Base-by-base conservation (phyloP, 2,888 invertebrate genomes). In the Choreutis nemorana region DNA sequence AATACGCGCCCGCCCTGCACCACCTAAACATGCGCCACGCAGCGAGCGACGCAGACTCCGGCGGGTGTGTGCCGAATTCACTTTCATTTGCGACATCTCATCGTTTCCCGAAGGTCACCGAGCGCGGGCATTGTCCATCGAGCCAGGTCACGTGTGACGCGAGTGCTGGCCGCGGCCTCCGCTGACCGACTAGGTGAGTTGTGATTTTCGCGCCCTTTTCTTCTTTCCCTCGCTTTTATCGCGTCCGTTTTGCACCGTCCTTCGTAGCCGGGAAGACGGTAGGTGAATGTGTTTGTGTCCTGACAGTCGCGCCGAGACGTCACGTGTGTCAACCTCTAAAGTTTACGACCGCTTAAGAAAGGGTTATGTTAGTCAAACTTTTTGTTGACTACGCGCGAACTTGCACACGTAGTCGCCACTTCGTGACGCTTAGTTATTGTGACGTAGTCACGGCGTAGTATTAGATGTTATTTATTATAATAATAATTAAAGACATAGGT, bases 21-120 rank as follows among this genome's bases (percentile, higher is more conserved):
- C 78, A 70, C 70, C 73, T 72, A 73, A 75, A 75, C 79, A 78
- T 79, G 79, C 79, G 79, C 79, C 72, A 75, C 78, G 80, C 79
- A 75, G 73, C 78, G 78, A 75, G n/a, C n/a, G n/a, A 26, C 79
- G 77, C 77, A 66, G 70, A 67, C 60, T 63, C 67, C 66, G 55
- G 60, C 64, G 72, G 71, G 64, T 68, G 72, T 68, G 63, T 73
- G 72, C 71, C 62, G 63, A 61, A 73, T 78, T 81, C 81, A 79
- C 79, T 80, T 79, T 80, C 79, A 73, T 77, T 78, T 72, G 78
- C 67, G 77, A 73, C 71, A 73, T 71, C 70, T 62, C 70, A 63
- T 65, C 75, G 71, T 64, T 48, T 67, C 66, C 62, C 71, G 75
- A 77, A 79, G 78, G 78, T 78, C 79, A 78, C 61, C 59, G 71